phyloP scores from a whole-genome alignment of 1,140 invertebrate species.

The Bombus fervidus region DNA sequence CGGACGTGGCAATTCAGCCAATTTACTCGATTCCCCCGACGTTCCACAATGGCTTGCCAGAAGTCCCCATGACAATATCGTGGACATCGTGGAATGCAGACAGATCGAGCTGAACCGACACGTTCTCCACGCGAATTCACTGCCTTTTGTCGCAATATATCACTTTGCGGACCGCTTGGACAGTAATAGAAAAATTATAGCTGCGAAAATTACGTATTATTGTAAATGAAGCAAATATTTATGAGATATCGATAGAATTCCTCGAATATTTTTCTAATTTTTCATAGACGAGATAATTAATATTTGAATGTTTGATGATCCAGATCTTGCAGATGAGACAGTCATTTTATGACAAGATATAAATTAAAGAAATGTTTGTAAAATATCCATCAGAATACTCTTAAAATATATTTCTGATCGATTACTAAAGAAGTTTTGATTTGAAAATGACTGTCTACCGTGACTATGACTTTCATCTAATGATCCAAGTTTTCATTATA shows the following conservation, averaged over 20 bases:
- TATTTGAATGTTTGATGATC: background rate
- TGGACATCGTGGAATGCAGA: slow-evolving; percentile 42
- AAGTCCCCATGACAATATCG: slow-evolving; percentile 44
- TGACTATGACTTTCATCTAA: no score
- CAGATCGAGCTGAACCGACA: slow-evolving; percentile 6
- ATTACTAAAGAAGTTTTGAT: background rate
- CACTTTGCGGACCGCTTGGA: background rate
- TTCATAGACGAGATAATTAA: background rate
- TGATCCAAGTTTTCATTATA: no score
- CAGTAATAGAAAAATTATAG: background rate
- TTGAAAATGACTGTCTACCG: background rate
- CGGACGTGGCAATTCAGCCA: slow-evolving; percentile 72
- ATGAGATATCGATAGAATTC: background rate
- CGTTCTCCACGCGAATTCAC: background rate
- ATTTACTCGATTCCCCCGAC: slow-evolving; percentile 71
- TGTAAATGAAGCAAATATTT: background rate
- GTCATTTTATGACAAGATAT: background rate
- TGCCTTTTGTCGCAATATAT: background rate
- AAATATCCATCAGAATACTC: background rate
- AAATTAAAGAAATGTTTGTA: background rate
- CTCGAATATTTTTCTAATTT: background rate
- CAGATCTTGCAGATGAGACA: background rate
- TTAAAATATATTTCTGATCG: background rate
- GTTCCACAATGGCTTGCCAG: slow-evolving; percentile 57
- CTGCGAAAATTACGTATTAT: background rate